Conservation (phyloP, 2,797 vertebrate genomes). For the Arrhamphus sclerolepis region DNA sequence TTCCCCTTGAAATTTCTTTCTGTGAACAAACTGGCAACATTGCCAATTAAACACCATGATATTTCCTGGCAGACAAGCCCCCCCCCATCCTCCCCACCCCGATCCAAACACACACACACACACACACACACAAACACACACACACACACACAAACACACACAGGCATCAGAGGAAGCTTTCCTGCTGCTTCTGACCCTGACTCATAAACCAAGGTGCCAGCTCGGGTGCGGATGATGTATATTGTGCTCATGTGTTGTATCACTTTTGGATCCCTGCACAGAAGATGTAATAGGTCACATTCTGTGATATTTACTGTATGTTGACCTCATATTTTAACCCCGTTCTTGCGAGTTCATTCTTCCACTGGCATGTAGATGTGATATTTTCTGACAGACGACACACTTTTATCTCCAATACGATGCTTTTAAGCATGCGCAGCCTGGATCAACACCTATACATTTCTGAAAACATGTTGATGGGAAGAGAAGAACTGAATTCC, state of each 20-base stretch:
- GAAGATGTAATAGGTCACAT: conserved; percentile 47
- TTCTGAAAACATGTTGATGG: neutral
- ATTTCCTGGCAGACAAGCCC: conserved; percentile 40
- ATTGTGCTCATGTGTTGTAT: conserved; percentile 31
- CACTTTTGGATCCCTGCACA: conserved; percentile 20
- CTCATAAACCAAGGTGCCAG: conserved; percentile 54
- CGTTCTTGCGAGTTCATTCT: conserved; percentile 10
- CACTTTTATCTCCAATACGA: neutral
- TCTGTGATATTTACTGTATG: conserved; percentile 47
- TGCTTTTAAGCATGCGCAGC: neutral
- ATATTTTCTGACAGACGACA: neutral
- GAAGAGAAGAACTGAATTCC: too few species aligned
- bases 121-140: conserved; percentile 25
- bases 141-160: conserved; percentile 25
- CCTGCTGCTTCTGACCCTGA: conserved; percentile 63
- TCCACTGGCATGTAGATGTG: conserved; percentile 6
- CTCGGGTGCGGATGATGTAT: conserved; percentile 27
- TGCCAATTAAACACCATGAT: conserved; percentile 23
- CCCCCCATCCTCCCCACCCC: neutral
- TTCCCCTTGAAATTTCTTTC: conserved; percentile 44
- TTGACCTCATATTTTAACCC: conserved; percentile 28
- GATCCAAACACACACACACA: conserved; percentile 8
- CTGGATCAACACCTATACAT: neutral
- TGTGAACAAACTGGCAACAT: conserved; percentile 35
- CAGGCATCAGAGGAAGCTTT: conserved; percentile 51